Evolutionary conservation across 2,888 invertebrate genomes (phyloP).

Genomic region (Diabrotica balteata): DNA sequence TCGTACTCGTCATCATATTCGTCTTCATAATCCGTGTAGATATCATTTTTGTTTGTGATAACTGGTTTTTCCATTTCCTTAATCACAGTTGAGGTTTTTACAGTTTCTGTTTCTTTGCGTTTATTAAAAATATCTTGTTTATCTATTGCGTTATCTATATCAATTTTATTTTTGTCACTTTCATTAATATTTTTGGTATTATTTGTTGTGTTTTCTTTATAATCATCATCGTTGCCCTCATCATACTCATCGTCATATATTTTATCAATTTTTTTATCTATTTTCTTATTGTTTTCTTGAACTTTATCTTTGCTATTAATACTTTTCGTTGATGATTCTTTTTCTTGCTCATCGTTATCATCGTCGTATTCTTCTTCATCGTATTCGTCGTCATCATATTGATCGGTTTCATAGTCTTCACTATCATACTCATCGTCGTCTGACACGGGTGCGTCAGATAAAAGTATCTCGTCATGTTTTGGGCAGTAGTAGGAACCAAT

Average conservation of each 20-base stretch:
- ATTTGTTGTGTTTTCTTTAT: not conserved
- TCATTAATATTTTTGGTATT: too few relatives aligned
- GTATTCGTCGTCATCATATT: constrained; percentile 40
- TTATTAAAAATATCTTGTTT: too few relatives aligned
- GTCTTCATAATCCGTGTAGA: not conserved
- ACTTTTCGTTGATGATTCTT: constrained; percentile 5
- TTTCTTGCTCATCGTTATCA: constrained; percentile 30
- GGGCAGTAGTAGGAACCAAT: constrained; percentile 68
- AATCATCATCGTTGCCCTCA: not conserved
- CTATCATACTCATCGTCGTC: constrained; percentile 35
- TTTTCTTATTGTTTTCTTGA: too few relatives aligned
- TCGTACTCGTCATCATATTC: not conserved
- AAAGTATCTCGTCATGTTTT: constrained; percentile 20
- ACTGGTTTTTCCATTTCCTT: constrained; percentile 5
- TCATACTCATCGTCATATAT: too few relatives aligned
- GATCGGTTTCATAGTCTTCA: constrained; percentile 39
- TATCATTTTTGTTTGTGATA: not conserved
- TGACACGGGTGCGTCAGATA: constrained; percentile 38
- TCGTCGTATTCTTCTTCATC: constrained; percentile 38
- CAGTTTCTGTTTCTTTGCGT: too few relatives aligned
- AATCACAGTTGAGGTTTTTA: too few relatives aligned
- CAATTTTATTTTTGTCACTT: too few relatives aligned
- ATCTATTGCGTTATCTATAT: too few relatives aligned
- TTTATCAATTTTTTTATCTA: too few relatives aligned
- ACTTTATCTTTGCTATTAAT: constrained; percentile 23